These are phyloP conservation scores for Drosophila suzukii DNA, from an alignment of 1,140 invertebrate genomes.

Conservation along the genomic window DNA sequence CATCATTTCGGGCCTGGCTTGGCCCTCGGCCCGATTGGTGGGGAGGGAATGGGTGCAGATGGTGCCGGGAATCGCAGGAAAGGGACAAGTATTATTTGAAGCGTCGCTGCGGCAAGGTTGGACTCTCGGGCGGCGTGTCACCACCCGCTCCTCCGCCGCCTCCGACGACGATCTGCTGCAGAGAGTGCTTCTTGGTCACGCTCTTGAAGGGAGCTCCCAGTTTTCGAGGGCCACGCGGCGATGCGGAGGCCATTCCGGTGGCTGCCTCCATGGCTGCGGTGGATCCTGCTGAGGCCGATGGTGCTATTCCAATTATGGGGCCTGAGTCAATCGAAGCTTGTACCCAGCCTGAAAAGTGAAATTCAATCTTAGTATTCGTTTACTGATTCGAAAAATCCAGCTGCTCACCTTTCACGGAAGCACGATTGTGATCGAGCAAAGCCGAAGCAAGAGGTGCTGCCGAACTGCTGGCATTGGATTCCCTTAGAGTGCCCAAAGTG, in stretches of 20 bases:
- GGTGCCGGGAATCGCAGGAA: slow-evolving; percentile 37
- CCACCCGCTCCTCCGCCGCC: slow-evolving; percentile 48
- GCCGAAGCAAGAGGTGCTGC: slow-evolving; percentile 85
- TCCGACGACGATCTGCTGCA: slow-evolving; percentile 76
- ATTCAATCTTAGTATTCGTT: not conserved
- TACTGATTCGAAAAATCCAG: not conserved
- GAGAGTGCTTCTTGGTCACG: slow-evolving; percentile 81
- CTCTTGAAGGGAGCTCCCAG: slow-evolving; percentile 85
- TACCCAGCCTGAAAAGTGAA: slow-evolving; percentile 69
- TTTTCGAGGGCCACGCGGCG: slow-evolving; percentile 85
- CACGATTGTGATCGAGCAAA: slow-evolving; percentile 85
- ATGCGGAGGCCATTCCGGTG: slow-evolving; percentile 63
- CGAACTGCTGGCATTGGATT: slow-evolving; percentile 64
- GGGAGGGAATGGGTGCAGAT: slow-evolving; percentile 65
- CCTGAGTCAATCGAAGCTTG: slow-evolving; percentile 78
- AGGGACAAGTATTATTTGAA: slow-evolving; percentile 72
- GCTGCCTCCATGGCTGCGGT: slow-evolving; percentile 79
- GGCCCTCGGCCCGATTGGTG: slow-evolving; percentile 23
- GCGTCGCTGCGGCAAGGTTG: slow-evolving; percentile 81
- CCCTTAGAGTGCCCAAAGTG: slow-evolving; percentile 62
- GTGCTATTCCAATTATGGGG: slow-evolving; percentile 63
- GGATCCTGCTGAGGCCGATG: slow-evolving; percentile 74
- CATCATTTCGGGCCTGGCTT: slow-evolving; percentile 33
- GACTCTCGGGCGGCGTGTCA: slow-evolving; percentile 85
- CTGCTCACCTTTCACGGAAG: slow-evolving; percentile 72